phyloP scores from a whole-genome alignment of 2,888 invertebrate species.

The Cataglyphis rosenhaueri region DNA sequence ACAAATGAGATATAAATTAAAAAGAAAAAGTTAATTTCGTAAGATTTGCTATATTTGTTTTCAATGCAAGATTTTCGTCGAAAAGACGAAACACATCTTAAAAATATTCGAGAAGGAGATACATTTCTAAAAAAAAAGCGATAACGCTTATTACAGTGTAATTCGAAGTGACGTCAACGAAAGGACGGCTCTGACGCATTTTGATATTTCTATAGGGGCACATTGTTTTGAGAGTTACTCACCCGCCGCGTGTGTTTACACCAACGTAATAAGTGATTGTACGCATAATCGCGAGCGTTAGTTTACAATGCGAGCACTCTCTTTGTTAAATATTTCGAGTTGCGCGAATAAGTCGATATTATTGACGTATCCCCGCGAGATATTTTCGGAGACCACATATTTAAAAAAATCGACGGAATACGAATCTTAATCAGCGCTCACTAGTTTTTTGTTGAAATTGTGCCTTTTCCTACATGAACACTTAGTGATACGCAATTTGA shows the following conservation, averaged over 20 bases:
- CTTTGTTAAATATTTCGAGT: slow-evolving; percentile 54
- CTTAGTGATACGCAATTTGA: neutral
- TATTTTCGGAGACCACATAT: slow-evolving; percentile 50
- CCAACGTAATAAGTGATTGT: neutral
- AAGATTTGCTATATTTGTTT: neutral
- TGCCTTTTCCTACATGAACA: slow-evolving; percentile 17
- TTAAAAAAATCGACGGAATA: slow-evolving; percentile 34
- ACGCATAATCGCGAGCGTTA: slow-evolving; percentile 7
- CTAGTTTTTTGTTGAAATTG: slow-evolving; percentile 24
- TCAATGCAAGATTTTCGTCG: neutral
- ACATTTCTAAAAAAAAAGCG: slow-evolving; percentile 6
- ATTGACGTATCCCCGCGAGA: slow-evolving; percentile 57
- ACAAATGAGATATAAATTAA: neutral
- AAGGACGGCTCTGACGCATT: slow-evolving; percentile 59
- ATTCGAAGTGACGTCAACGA: slow-evolving; percentile 58
- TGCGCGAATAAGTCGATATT: slow-evolving; percentile 29
- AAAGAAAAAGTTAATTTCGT: neutral
- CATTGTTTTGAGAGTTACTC: slow-evolving; percentile 63
- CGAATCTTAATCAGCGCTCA: slow-evolving; percentile 16
- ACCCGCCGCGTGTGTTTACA: slow-evolving; percentile 29
- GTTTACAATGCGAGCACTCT: slow-evolving; percentile 14
- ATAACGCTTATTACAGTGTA: slow-evolving; percentile 43
- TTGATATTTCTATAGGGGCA: slow-evolving; percentile 40
- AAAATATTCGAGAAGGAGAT: neutral
- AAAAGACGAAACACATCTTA: neutral